A percentile compares a stretch with the other conserved stretches of the same genome.
phyloP scores from a whole-genome alignment of 2,113 vertebrate species.

The Prunella himalayana region DNA sequence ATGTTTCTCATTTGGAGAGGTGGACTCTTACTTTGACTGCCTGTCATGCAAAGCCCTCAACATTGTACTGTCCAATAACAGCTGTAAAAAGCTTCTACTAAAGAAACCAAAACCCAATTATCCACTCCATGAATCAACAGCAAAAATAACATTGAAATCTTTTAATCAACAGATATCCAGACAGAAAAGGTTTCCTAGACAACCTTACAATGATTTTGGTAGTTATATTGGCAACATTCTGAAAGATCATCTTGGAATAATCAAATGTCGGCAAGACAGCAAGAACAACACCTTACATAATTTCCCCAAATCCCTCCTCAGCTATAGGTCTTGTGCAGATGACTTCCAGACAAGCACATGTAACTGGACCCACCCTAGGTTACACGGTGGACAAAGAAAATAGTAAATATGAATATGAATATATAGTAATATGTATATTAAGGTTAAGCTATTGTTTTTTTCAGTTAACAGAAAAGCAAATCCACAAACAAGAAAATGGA shows the following conservation, averaged over 20 bases:
- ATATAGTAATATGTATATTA: neutral
- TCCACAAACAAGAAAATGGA: neutral
- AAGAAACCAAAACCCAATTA: neutral
- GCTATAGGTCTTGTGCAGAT: neutral
- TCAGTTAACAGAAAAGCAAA: neutral
- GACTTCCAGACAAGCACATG: neutral
- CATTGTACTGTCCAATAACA: neutral
- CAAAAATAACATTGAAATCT: neutral
- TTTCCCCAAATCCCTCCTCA: conserved; percentile 5
- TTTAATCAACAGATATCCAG: conserved; percentile 9
- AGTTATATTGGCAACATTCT: conserved; percentile 6
- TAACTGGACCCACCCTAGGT: neutral
- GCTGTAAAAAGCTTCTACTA: neutral
- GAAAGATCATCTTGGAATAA: conserved; percentile 30
- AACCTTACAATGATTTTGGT: neutral
- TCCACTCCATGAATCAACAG: neutral
- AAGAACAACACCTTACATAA: conserved; percentile 15
- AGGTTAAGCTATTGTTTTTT: neutral
- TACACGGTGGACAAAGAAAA: neutral
- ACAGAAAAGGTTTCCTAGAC: conserved; percentile 31
- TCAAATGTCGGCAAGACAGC: neutral
- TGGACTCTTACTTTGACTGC: neutral
- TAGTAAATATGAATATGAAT: neutral
- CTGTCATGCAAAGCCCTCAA: neutral
- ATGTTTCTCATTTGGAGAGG: neutral